Conservation (phyloP, 1,140 invertebrate species). For the Drosophila funebris region DNA sequence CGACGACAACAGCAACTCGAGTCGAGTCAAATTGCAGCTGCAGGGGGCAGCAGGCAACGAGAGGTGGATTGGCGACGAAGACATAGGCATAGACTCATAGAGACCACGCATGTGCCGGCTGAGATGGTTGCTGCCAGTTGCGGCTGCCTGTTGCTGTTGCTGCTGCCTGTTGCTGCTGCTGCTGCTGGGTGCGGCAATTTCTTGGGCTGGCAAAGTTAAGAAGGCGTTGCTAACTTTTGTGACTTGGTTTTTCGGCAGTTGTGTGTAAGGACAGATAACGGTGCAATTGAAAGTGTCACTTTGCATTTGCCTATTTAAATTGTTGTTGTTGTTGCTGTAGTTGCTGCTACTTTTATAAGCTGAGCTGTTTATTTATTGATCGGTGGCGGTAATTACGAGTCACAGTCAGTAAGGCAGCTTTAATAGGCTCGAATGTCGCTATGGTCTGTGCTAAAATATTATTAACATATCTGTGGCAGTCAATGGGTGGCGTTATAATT, state of each 20-base stretch:
- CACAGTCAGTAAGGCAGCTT: constrained; percentile 30
- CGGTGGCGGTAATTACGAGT: constrained; percentile 60
- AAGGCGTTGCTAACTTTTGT: constrained; percentile 50
- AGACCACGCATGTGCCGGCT: constrained; percentile 65
- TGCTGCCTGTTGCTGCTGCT: constrained; percentile 41
- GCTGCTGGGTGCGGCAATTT: constrained; percentile 61
- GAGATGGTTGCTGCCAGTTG: constrained; percentile 10
- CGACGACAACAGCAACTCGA: constrained; percentile 18
- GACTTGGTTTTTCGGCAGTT: constrained; percentile 30
- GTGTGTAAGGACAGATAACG: constrained; percentile 47
- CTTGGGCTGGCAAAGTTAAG: constrained; percentile 28
- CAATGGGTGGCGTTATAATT: constrained; percentile 70
- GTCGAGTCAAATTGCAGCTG: constrained; percentile 42
- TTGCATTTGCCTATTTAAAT: constrained; percentile 31
- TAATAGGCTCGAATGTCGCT: constrained; percentile 23
- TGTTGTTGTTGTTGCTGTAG: constrained; percentile 5
- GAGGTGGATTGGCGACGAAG: neutral
- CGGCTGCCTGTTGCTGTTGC: constrained; percentile 54
- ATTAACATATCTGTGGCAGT: constrained; percentile 71
- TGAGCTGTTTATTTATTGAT: constrained; percentile 75
- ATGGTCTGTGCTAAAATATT: constrained; percentile 50
- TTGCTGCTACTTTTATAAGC: constrained; percentile 26
- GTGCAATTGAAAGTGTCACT: constrained; percentile 69
- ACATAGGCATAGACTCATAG: constrained; percentile 19
- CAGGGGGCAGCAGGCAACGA: neutral